A percentile compares a stretch with the other conserved stretches of the same genome.
These are phyloP conservation scores for Stenotaenia linearis DNA, from an alignment of 2,888 invertebrate genomes.

Conservation along the genomic window DNA sequence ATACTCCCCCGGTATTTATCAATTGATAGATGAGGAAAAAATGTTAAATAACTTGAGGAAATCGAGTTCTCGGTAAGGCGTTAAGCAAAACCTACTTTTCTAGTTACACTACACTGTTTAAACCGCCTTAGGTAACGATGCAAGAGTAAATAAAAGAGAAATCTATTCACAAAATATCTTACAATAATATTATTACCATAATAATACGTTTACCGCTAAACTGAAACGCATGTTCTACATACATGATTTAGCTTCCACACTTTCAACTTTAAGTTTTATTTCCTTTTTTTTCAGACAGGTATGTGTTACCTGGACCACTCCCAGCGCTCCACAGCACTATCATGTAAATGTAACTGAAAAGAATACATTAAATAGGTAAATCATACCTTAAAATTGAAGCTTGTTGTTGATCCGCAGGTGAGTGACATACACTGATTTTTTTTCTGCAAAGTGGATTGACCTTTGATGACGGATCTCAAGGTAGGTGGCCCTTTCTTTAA, in stretches of 20 bases:
- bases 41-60: neutral
- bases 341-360: neutral
- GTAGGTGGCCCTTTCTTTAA: slow-evolving; percentile 24
- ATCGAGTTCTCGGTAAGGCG: neutral
- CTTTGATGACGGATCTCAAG: slow-evolving; percentile 26
- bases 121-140: neutral
- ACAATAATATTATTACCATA: too few relatives aligned
- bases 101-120: neutral
- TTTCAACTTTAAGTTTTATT: too few relatives aligned
- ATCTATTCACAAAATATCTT: neutral
- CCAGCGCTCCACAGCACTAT: too few relatives aligned
- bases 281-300: neutral
- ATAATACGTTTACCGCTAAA: too few relatives aligned
- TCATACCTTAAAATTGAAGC: slow-evolving; percentile 1
- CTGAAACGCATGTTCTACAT: too few relatives aligned
- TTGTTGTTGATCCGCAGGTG: slow-evolving; percentile 5
- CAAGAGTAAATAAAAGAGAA: neutral
- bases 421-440: slow-evolving; percentile 6
- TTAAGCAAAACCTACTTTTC: too few relatives aligned
- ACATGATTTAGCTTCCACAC: too few relatives aligned
- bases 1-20: neutral
- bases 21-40: neutral
- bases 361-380: neutral
- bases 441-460: slow-evolving; percentile 22
- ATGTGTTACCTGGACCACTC: too few relatives aligned